Evolutionary conservation across 2,113 vertebrate species (phyloP).

Genomic region (Recurvirostra avosetta): DNA sequence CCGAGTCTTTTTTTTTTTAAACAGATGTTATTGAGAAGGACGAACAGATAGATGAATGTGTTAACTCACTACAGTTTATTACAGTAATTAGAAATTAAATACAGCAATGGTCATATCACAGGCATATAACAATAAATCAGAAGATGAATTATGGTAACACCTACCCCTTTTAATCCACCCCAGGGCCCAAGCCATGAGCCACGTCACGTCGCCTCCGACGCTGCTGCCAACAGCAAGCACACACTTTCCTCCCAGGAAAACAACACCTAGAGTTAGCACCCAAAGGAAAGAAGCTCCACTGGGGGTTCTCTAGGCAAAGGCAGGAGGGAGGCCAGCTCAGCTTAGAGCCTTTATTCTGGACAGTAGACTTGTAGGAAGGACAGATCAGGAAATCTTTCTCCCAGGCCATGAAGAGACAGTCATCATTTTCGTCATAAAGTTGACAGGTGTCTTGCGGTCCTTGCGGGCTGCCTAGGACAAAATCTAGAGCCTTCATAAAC

Average conservation of each 20-base stretch:
- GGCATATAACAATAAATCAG: neutral
- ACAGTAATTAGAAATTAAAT: neutral
- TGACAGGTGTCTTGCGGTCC: neutral
- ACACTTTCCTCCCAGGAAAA: neutral
- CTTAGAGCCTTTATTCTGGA: neutral
- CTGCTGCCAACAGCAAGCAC: neutral
- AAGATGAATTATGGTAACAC: neutral
- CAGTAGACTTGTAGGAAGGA: neutral
- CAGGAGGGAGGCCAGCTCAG: neutral
- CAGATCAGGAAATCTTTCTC: neutral
- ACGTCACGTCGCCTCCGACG: accelerated
- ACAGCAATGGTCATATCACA: neutral
- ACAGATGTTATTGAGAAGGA: neutral
- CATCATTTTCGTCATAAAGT: neutral
- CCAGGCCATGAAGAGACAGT: neutral
- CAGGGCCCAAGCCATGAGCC: accelerated
- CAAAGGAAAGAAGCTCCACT: neutral
- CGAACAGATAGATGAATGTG: neutral
- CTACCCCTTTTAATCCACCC: neutral
- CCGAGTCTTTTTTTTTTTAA: neutral
- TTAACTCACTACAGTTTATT: conserved; percentile 7
- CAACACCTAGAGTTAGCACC: neutral
- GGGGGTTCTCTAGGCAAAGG: neutral
- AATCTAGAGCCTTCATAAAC: neutral
- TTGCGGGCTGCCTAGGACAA: neutral